Evolutionary conservation across 1,140 invertebrate genomes (phyloP).

Genomic region (Dysdera silvatica): DNA sequence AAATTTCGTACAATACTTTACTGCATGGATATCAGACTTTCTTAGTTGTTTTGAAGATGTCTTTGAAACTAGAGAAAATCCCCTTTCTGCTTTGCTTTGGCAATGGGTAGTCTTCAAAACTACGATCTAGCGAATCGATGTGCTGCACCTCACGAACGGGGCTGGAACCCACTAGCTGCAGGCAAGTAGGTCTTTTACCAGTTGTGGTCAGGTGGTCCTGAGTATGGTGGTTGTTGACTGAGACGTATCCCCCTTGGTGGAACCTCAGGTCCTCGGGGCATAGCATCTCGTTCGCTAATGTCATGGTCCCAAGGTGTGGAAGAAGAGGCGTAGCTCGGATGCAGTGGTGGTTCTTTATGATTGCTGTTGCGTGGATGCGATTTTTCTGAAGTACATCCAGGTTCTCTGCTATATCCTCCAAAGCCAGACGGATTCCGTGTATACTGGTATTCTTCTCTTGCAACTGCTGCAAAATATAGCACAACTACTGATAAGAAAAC

Average conservation of each 20-base stretch:
- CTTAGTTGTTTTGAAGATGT: constrained; percentile 23
- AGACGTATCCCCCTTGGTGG: constrained; percentile 18
- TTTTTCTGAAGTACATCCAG: constrained; percentile 6
- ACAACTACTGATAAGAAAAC: not conserved
- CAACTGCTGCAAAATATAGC: constrained; percentile 2
- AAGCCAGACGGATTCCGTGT: not conserved
- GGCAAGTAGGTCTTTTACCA: constrained; percentile 23
- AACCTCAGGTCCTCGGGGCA: constrained; percentile 13
- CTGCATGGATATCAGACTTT: no score
- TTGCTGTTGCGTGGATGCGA: constrained; percentile 2
- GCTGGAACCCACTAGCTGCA: constrained; percentile 11
- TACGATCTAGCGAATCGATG: constrained; percentile 2
- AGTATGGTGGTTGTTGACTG: constrained; percentile 1
- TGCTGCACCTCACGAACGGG: not conserved
- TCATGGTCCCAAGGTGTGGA: constrained; percentile 13
- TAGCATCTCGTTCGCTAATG: constrained; percentile 1
- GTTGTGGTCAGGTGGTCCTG: constrained; percentile 20
- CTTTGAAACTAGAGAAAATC: constrained; percentile 22
- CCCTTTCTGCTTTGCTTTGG: constrained; percentile 9
- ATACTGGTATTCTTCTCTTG: constrained; percentile 11
- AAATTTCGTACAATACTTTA: no score
- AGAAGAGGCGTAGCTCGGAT: constrained; percentile 9
- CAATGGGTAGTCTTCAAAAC: not conserved
- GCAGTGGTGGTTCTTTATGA: not conserved
- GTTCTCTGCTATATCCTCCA: not conserved